phyloP scores from a whole-genome alignment of 1,140 invertebrate species.

The Melipona quadrifasciata region DNA sequence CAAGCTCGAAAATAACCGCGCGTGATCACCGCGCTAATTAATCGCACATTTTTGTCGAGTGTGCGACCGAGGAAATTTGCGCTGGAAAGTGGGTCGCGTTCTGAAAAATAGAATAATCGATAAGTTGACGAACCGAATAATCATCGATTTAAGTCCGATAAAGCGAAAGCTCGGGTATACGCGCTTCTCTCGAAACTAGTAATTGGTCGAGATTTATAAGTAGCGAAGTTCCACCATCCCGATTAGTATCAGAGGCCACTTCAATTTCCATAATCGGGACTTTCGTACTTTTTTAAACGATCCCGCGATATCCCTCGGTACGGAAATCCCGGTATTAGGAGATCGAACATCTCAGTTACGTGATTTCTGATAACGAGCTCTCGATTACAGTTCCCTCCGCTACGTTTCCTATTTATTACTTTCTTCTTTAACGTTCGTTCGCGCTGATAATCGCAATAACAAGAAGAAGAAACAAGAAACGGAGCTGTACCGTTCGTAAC shows the following conservation, averaged over 20 bases:
- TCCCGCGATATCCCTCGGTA: not conserved
- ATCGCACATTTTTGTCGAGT: too few relatives aligned
- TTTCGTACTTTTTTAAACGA: constrained; percentile 3
- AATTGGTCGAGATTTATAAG: not conserved
- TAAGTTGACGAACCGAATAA: too few relatives aligned
- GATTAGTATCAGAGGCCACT: too few relatives aligned
- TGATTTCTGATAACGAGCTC: not conserved
- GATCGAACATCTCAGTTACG: not conserved
- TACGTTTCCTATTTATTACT: not conserved
- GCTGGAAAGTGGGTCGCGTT: too few relatives aligned
- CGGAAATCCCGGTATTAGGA: not conserved
- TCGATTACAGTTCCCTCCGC: not conserved
- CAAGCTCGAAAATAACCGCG: too few relatives aligned
- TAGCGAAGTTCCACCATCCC: not conserved
- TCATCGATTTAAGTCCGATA: too few relatives aligned
- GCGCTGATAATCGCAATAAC: not conserved
- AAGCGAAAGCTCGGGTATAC: too few relatives aligned
- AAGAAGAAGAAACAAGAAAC: not conserved
- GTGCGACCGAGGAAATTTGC: too few relatives aligned
- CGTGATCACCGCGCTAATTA: too few relatives aligned
- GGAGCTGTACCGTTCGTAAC: too few relatives aligned
- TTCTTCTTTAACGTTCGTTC: not conserved
- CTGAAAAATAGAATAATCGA: too few relatives aligned
- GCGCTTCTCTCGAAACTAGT: not conserved
- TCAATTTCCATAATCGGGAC: not conserved